Base-by-base conservation (phyloP, 2,113 vertebrate genomes). In the Hipposideros armiger region DNA sequence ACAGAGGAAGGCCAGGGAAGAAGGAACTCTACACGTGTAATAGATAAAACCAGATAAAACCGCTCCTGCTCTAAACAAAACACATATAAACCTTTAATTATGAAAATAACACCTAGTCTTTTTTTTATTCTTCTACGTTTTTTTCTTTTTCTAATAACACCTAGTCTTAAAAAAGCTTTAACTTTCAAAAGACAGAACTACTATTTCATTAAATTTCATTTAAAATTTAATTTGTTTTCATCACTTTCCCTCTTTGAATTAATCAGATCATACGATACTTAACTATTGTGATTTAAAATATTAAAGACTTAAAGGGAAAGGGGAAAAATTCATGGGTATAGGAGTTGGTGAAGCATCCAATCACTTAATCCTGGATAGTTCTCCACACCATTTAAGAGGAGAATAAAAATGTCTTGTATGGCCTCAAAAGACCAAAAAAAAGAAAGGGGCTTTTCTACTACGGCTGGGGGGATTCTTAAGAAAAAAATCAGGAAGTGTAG, bases 231-330 rank as follows among this genome's bases (percentile, higher is more conserved):
- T 82, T 83, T 93, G 45, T 81, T 67, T 83, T 74, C 58, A 52
- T 78, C 67, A 62, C 32, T 32, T 40, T 84, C 50, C 36, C 36
- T 78, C 70, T 54, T 83, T 72, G 70, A 84, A 78, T 89, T 47
- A 92, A 87, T 70, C 58, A 81, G 56, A 92, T 80, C 58, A 85
- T 42, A 52, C 14, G 30, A 92, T 78, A 88, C 40, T 78, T 86
- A 74, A 62, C 32, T 50, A 86, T 82, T 74, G 69, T 54, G 85
- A 97, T 64, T 87, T 60, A 66, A 94, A 50, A 88, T 72, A 54
- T 45, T 87, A 87, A 89, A 92, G 74, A 76, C 47, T 32, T 66
- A 40, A 72, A 85, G n/a, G 58, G 16, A 74, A 82, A 62, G 40
- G 32, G 32, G 58, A 42, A 87, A 20, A 76, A 82, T 66, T 72